Conservation (phyloP, 2,888 invertebrate species). For the Acleris literana region DNA sequence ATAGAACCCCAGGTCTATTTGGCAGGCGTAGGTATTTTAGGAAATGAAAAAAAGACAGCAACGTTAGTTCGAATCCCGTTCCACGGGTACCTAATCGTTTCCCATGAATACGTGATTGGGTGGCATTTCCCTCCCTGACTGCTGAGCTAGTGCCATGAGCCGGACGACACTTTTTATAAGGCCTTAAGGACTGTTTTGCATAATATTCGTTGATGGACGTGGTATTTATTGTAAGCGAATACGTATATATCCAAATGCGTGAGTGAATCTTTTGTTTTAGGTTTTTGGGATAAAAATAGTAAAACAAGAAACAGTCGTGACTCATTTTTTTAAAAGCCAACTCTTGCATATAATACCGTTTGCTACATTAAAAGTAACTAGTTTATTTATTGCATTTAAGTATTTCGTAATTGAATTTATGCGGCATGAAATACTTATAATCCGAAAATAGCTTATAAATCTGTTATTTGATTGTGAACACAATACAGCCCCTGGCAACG, state of each 20-base stretch:
- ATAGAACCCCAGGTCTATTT: too few relatives aligned
- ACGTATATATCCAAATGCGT: too few relatives aligned
- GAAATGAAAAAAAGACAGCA: background rate
- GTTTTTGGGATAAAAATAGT: too few relatives aligned
- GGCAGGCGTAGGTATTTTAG: too few relatives aligned
- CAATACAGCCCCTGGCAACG: conserved; percentile 46
- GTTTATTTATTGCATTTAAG: background rate
- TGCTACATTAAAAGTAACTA: background rate
- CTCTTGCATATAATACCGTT: too few relatives aligned
- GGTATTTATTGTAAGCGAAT: too few relatives aligned
- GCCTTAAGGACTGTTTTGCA: background rate
- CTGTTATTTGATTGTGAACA: conserved; percentile 51
- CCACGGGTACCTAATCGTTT: conserved; percentile 55
- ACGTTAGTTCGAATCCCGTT: conserved; percentile 40
- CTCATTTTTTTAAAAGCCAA: too few relatives aligned
- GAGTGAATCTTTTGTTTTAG: too few relatives aligned
- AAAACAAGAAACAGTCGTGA: too few relatives aligned
- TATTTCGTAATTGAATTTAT: conserved; percentile 10
- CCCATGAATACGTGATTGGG: conserved; percentile 76
- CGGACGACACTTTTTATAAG: background rate
- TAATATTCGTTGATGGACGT: background rate
- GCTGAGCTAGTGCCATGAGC: background rate
- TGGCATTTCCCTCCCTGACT: conserved; percentile 38
- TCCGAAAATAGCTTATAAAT: conserved; percentile 61
- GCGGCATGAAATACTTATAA: conserved; percentile 42